Conservation (phyloP, 2,888 invertebrate species). For the Portevinia maculata region DNA sequence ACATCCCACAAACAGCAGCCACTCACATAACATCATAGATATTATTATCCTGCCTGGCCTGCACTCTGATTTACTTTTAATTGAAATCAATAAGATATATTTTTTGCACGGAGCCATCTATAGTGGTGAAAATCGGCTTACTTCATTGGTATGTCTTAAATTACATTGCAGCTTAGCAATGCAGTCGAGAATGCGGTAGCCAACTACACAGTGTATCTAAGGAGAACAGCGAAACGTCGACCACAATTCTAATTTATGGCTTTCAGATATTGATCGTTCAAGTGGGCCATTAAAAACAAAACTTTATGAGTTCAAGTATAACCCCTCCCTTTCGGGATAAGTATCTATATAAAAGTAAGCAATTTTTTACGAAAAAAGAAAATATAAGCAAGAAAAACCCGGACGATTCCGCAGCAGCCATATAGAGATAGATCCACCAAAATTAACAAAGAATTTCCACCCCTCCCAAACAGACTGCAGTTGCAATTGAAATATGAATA, state of each 20-base stretch:
- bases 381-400: too few relatives aligned
- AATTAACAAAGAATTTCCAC: conserved; percentile 41
- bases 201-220: conserved; percentile 8
- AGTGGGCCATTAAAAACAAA: conserved; percentile 59
- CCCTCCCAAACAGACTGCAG: conserved; percentile 39
- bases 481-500: too few relatives aligned
- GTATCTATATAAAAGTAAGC: conserved; percentile 39
- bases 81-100: conserved; percentile 70
- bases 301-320: conserved; percentile 28
- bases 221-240: conserved; percentile 30
- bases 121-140: conserved; percentile 59
- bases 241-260: conserved; percentile 68
- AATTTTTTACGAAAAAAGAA: too few relatives aligned
- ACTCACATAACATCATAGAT: neutral
- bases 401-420: conserved; percentile 23
- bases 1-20: conserved; percentile 5
- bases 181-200: conserved; percentile 17
- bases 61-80: conserved; percentile 59
- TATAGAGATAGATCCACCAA: conserved; percentile 43
- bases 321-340: conserved; percentile 12
- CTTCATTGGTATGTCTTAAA: conserved; percentile 63
- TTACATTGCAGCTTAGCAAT: conserved; percentile 64
- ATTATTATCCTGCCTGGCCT: neutral
- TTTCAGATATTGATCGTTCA: conserved; percentile 66
- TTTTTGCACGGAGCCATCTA: conserved; percentile 35